Percentiles rank a stretch among this genome's conserved stretches.
Conservation (phyloP, 2,797 vertebrate genomes). For the Dryobates pubescens region DNA sequence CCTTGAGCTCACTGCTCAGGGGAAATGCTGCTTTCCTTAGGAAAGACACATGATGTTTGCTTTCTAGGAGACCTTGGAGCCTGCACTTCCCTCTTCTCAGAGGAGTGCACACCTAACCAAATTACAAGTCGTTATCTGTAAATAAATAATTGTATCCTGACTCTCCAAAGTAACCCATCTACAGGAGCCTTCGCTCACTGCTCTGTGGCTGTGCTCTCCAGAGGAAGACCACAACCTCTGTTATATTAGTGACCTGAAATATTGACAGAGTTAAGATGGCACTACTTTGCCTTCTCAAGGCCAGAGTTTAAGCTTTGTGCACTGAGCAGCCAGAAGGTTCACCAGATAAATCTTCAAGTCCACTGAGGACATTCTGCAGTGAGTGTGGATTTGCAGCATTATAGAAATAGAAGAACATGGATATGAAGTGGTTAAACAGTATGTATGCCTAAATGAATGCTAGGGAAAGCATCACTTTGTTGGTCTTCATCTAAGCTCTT, state of each 20-base stretch:
- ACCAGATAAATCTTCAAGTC: not conserved
- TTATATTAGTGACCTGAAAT: not conserved
- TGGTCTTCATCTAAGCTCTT: not conserved
- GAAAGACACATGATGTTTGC: not conserved
- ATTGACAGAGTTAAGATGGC: not conserved
- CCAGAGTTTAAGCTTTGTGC: not conserved
- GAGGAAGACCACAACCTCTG: not conserved
- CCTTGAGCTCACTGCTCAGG: not conserved
- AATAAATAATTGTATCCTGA: not conserved
- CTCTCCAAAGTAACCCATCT: not conserved
- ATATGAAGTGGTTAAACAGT: not conserved
- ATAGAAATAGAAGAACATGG: not conserved
- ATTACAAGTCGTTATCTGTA: not conserved
- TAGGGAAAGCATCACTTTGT: not conserved
- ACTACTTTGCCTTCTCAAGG: not conserved
- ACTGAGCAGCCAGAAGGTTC: not conserved
- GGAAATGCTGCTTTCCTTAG: not conserved
- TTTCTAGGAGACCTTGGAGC: not conserved
- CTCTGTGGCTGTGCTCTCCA: not conserved
- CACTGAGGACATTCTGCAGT: not conserved
- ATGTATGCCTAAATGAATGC: not conserved
- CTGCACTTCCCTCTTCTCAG: not conserved
- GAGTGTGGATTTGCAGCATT: not conserved
- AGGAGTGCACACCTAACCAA: not conserved
- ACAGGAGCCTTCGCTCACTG: fast-evolving